Percentiles rank a stretch among this genome's conserved stretches.
Conservation (phyloP, 2,113 vertebrate genomes). For the Propithecus coquereli region DNA sequence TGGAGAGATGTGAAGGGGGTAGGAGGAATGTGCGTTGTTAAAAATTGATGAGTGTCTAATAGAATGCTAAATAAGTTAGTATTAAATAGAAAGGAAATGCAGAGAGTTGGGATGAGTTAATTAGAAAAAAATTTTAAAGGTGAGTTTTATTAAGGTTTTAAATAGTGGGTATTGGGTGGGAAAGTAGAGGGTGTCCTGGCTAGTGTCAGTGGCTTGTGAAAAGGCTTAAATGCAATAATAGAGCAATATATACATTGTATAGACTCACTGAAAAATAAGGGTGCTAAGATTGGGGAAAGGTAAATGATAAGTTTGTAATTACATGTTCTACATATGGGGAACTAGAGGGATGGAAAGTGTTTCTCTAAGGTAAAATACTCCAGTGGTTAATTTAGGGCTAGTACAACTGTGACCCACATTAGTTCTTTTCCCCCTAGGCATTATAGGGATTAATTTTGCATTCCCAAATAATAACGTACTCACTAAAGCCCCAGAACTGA, state of each 20-base stretch:
- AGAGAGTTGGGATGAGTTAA: neutral
- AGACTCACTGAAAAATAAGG: neutral
- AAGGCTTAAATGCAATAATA: neutral
- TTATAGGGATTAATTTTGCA: neutral
- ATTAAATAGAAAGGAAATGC: neutral
- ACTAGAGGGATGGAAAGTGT: neutral
- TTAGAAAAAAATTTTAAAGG: neutral
- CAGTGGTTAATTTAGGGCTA: neutral
- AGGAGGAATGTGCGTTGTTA: neutral
- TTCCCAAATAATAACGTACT: neutral
- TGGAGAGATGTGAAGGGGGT: neutral
- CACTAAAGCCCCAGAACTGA: neutral
- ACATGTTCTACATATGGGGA: neutral
- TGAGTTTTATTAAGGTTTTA: slow-evolving; percentile 19
- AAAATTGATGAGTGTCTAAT: neutral
- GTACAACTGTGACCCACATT: neutral
- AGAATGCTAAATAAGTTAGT: neutral
- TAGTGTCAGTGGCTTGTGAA: neutral
- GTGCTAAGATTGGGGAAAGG: neutral
- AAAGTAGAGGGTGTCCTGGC: neutral
- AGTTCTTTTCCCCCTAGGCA: neutral
- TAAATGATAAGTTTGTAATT: neutral
- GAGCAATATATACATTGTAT: neutral
- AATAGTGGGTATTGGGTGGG: neutral
- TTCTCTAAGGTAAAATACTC: neutral